Percentiles rank a stretch among this genome's conserved stretches.
Evolutionary conservation across 2,113 vertebrate genomes (phyloP).

Genomic region (Cheirogaleus medius): DNA sequence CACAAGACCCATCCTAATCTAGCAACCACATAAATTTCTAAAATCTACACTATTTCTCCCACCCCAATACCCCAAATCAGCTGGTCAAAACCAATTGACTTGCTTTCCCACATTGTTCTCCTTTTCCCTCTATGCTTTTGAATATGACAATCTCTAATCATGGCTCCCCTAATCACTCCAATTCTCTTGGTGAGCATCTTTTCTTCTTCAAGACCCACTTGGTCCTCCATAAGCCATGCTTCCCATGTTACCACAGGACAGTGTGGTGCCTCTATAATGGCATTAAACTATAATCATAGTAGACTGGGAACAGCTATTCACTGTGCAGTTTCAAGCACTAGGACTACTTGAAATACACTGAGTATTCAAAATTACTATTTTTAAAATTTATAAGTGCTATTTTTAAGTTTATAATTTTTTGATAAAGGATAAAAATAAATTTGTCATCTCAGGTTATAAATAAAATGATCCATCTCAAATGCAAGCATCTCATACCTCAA

Average conservation of each 20-base stretch:
- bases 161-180: neutral
- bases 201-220: neutral
- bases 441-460: neutral
- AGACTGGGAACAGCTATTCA: neutral
- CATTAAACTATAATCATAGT: neutral
- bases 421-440: constrained; percentile 3
- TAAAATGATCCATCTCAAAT: neutral
- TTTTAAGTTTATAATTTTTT: neutral
- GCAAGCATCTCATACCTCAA: neutral
- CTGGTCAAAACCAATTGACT: neutral
- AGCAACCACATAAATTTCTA: neutral
- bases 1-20: neutral
- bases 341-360: neutral
- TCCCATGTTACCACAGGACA: neutral
- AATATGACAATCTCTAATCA: neutral
- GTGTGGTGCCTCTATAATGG: neutral
- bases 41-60: neutral
- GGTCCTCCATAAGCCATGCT: neutral
- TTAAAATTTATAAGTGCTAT: neutral
- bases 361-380: neutral
- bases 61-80: neutral
- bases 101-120: neutral
- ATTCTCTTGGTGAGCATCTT: neutral
- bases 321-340: neutral
- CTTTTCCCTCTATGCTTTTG: neutral